Evolutionary conservation across 2,888 invertebrate genomes (phyloP), one percentile per base, ranked within the genome.

Genomic region (Petrolisthes manimaculis): DNA sequence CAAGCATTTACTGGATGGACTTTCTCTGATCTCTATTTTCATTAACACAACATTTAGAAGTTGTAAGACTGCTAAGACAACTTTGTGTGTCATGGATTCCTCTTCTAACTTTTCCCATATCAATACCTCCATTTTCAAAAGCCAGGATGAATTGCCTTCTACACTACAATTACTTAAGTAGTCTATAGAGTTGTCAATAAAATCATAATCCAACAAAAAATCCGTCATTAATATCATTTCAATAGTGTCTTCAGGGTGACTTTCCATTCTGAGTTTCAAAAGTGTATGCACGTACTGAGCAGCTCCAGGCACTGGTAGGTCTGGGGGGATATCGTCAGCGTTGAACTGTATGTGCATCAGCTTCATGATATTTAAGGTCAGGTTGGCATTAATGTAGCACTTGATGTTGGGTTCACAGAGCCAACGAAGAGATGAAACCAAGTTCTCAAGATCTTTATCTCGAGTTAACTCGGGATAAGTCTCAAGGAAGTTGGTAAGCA

Each of bases 341-440:
- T 55, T 81, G 21, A 51, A 6, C 24, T 74, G 8, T 71, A 75
- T 14, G 6, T 80, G 37, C 55, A 81, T 53, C 21, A 80, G n/a
- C 69, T 55, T 56, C 24, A 85, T 51, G 18, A 86, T 83, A 51
- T 79, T 85, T 21, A 89, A 9, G n/a, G 83, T 78, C 61, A 85
- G 55, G 5, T 37, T 54, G 12, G 77, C 71, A 55, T 24, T 89
- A 6, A 89, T 55, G n/a, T 77, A 78, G 77, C 85, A 89, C 67
- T 51, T 85, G 8, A 61, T 61, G 4, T 82, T 61, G n/a, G 77
- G 5, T 61, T 83, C 69, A 18, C 82, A 8, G 37, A 86, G n/a
- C 55, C 79, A 21, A 5, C 5, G 1, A 9, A 83, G 53, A n/a
- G 69, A 18, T 14, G 74, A 8, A 83, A 71, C 12, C n/a, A 69